phyloP scores from a whole-genome alignment of 2,113 vertebrate genomes.

The Procavia capensis region DNA sequence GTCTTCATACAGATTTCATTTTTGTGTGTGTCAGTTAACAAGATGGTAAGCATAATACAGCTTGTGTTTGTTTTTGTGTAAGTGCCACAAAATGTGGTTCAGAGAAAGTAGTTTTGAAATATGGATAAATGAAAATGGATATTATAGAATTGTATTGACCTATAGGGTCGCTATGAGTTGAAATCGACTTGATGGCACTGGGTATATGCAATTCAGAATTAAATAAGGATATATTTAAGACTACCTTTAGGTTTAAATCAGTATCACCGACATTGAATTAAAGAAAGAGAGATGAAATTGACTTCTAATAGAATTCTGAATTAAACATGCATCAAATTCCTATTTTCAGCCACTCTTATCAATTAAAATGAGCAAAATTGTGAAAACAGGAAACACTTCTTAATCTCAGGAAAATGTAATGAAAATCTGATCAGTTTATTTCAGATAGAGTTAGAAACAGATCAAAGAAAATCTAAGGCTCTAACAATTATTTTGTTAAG shows the following conservation, averaged over 20 bases:
- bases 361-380: not conserved
- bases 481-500: not conserved
- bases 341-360: not conserved
- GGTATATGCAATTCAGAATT: not conserved
- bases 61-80: not conserved
- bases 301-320: not conserved
- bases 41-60: not conserved
- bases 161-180: no score
- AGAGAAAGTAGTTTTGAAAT: constrained; percentile 9
- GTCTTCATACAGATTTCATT: not conserved
- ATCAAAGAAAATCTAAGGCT: not conserved
- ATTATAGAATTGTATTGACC: not conserved
- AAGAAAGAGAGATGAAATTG: not conserved
- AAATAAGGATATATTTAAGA: not conserved
- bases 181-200: no score
- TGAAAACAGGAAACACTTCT: not conserved
- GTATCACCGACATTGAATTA: not conserved
- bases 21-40: not conserved
- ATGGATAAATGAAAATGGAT: not conserved
- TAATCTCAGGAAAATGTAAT: not conserved
- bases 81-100: not conserved
- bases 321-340: not conserved
- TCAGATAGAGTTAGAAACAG: not conserved
- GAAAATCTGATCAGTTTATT: not conserved
- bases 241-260: not conserved